Base-by-base conservation (phyloP, 1,140 invertebrate genomes). In the Pseudomyrmex pallidus region DNA sequence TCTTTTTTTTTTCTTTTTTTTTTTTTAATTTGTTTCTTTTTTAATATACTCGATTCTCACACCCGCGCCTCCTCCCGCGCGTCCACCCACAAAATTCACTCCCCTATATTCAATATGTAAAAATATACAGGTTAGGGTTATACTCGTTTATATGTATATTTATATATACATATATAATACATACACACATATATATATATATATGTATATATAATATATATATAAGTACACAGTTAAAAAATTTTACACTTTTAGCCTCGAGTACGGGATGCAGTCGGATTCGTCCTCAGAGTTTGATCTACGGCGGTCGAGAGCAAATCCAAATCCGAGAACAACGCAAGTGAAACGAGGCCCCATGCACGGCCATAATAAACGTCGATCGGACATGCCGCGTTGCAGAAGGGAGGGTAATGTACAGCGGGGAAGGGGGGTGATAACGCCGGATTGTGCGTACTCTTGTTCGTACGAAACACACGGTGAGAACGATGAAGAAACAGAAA, bases 41-140 rank as follows among this genome's bases (percentile, higher is more conserved):
- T 64, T 52, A 52, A 76, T 89, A 76, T 89, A 84, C 85, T 82
- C 85, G 66, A 87, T 80, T 87, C 83, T 85, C 84, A 72, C 72
- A 72, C 72, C 78, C 76, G 85, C 87, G 82, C 62, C 74, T 85
- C 20, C 56, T 74, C 50, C 56, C 74, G 84, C 61, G 84, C 82
- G 70, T 82, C 74, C 64, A 80, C 57, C 82, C 82, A 85, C 82
- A 54, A 68, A 78, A 88, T 90, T 88, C 86, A 66, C 82, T 89
- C 68, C 63, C 83, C 83, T 91, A 90, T 89, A 88, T 89, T 89
- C 89, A 92, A 89, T 92, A 93, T 93, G 92, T 93, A 93, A 93
- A 93, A 93, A 93, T 93, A 93, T 93, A 93, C 92, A 93, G 91
- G 88, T 93, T 92, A 92, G 88, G 35, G 86, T 93, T 77, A 77